These are phyloP conservation scores for Erythrocebus patas DNA, from an alignment of 2,113 vertebrate genomes.

Conservation along the genomic window DNA sequence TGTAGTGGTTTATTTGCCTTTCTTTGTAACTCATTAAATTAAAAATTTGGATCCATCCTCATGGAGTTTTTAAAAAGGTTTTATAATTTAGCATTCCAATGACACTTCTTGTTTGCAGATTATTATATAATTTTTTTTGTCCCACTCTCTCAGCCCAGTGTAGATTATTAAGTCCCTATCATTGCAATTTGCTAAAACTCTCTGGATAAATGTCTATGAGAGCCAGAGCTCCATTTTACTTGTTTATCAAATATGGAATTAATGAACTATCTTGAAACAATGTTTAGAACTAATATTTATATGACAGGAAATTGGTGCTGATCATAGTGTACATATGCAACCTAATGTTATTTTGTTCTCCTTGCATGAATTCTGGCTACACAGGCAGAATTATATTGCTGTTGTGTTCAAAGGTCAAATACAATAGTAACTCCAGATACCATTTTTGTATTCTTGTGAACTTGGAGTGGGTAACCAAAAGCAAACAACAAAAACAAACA, in stretches of 20 bases:
- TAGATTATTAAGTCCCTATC: not conserved
- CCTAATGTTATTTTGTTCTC: not conserved
- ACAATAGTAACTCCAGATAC: not conserved
- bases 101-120: slow-evolving; percentile 17
- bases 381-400: not conserved
- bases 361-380: not conserved
- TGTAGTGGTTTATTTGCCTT: not conserved
- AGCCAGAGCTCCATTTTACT: not conserved
- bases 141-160: not conserved
- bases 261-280: not conserved
- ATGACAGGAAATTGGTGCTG: not conserved
- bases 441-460: not conserved
- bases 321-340: not conserved
- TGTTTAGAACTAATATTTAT: slow-evolving; percentile 29
- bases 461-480: not conserved
- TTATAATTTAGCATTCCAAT: not conserved
- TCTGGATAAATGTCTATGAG: not conserved
- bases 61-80: not conserved
- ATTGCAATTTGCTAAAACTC: not conserved
- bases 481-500: not conserved
- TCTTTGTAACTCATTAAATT: not conserved
- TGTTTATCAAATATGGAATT: not conserved
- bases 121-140: not conserved
- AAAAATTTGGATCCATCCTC: not conserved
- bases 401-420: not conserved